phyloP scores from a whole-genome alignment of 2,888 invertebrate genomes.

The Acanthosepion lycidas region DNA sequence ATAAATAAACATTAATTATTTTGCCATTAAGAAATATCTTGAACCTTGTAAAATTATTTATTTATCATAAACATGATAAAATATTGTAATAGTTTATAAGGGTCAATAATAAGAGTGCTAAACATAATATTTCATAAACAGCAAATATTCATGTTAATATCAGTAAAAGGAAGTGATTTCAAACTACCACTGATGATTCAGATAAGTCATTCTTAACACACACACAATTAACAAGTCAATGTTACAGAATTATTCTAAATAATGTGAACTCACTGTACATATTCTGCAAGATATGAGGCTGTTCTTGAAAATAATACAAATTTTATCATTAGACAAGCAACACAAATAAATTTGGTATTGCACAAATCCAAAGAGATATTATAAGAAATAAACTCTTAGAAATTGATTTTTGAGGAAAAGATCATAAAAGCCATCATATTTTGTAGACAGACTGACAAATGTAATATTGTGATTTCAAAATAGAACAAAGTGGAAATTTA shows the following conservation, averaged over 20 bases:
- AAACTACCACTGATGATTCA: background rate
- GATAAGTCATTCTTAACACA: background rate
- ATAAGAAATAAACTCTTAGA: background rate
- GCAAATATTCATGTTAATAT: background rate
- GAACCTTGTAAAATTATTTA: too few relatives aligned
- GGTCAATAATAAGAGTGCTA: too few relatives aligned
- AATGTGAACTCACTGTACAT: background rate
- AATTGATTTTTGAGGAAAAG: background rate
- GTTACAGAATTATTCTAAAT: background rate
- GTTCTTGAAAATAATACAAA: background rate
- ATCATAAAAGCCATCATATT: background rate
- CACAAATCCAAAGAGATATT: background rate
- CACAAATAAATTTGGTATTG: background rate
- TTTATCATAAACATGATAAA: too few relatives aligned
- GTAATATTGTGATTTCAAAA: background rate
- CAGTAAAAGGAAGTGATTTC: background rate
- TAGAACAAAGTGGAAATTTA: background rate
- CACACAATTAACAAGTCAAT: background rate
- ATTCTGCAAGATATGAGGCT: background rate
- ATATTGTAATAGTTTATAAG: too few relatives aligned
- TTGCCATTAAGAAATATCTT: too few relatives aligned
- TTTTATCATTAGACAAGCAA: background rate
- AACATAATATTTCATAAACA: too few relatives aligned
- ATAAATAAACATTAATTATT: background rate
- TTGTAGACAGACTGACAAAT: background rate